Base-by-base conservation (phyloP, 2,797 vertebrate species). In the Hylomyscus alleni region DNA sequence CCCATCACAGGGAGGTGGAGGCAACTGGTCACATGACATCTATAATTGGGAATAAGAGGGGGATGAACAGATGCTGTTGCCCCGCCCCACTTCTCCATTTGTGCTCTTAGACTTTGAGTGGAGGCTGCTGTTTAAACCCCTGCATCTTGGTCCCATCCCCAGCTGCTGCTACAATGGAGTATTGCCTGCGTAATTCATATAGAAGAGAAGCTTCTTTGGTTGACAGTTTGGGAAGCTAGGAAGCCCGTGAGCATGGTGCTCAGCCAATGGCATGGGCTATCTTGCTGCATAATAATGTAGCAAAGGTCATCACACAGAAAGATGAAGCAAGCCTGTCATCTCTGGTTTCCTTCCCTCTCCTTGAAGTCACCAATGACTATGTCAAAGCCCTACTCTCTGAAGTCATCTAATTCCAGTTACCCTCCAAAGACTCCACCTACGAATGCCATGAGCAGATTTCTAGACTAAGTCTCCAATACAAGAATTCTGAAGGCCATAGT, bases 21-120 rank as follows among this genome's bases (percentile, higher is more conserved):
- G 20, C 65, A 86, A 24, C 24, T 56, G 50, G n/a, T 73, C 67
- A 56, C 14, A 19, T 40, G 24, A 31, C 67, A 40, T 73, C 85
- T n/a, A 1, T 10, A 37, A 69, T 1, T 0, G 2, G 17, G 22
- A 19, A 5, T 26, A 19, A 73, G 4, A 73, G 69, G n/a, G n/a
- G 0, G 14, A 54, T 40, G 20, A n/a, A 50, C 1, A 0, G 14
- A 14, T n/a, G 44, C 44, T 14, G 31, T 20, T 6, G 6, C 47
- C 52, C 85, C 37, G 34, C 22, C 22, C 29, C 62, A 31, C 24
- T 26, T 72, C 60, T 50, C 29, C 40, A 85, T 44, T 8, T 15
- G 9, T 1, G 0, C 34, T 54, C 47, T 13, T 40, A 65, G 24
- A 26, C n/a, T 75, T 72, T 86, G 60, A 60, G 14, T n/a, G 47